Conservation (phyloP, 2,113 vertebrate genomes). For the Lates calcarifer region DNA sequence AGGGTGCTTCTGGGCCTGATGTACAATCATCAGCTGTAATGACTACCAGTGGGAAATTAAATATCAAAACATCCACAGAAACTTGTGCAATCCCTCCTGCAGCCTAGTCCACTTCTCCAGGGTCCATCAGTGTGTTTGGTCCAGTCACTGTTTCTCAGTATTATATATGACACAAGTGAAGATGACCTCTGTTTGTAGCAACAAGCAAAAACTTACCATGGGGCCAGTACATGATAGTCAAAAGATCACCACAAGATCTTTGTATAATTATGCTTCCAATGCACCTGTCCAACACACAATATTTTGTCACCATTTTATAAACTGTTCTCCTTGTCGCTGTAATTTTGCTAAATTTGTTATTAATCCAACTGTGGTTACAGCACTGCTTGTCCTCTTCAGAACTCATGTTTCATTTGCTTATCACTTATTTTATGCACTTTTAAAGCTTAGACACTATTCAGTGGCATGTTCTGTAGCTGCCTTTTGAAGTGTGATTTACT, state of each 20-base stretch:
- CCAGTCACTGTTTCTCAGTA: constrained; percentile 8
- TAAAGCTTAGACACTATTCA: not conserved
- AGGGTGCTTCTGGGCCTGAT: not conserved
- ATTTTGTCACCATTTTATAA: not conserved
- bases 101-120: constrained; percentile 23
- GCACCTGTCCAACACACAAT: not conserved
- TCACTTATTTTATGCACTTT: not conserved
- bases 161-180: too few relatives aligned
- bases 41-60: constrained; percentile 11
- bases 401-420: not conserved
- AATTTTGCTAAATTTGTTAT: not conserved
- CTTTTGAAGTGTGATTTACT: not conserved
- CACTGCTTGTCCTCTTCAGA: not conserved
- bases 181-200: constrained; percentile 20
- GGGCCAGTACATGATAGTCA: not conserved
- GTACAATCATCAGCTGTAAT: not conserved
- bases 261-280: not conserved
- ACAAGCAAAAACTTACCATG: not conserved
- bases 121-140: constrained; percentile 1
- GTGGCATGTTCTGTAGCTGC: not conserved
- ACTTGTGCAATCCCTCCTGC: constrained; percentile 15
- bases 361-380: not conserved
- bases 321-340: not conserved
- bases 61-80: constrained; percentile 28
- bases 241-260: not conserved